Evolutionary conservation across 2,888 invertebrate genomes (phyloP), one percentile per base, ranked within the genome.

Genomic region (Corythucha ciliata): DNA sequence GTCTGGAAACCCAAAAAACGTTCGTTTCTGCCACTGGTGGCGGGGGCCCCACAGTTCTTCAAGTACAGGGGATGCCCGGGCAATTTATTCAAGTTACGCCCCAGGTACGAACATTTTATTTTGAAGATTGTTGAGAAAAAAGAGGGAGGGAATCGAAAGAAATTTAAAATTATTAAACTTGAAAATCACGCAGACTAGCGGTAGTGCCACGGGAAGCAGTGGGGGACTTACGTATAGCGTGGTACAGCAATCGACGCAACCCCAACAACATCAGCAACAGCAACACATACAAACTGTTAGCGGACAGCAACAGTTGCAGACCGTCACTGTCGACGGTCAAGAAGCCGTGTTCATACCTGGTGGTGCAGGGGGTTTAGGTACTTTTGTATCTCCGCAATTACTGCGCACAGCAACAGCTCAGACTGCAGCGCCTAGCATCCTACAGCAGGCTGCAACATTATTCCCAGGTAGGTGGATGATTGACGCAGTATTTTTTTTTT

Each of bases 321-420:
- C 90, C 0, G 85, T 93, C 49, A 90, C 87, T 18, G 83, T 92
- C 18, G 92, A 93, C 67, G 91, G 91, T 0, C 91, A 92, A 66
- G 91, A 93, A 64, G 90, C 90, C 0, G 75, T 92, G 20, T 89
- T 91, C 65, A 90, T 92, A 64, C 91, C 91, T 3, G 83, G 87
- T 16, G 78, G 83, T 57, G 77, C 70, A 68, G 54, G 66, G 69
- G 51, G 51, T 0, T 67, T 72, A 10, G 72, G 72, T 52, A 70
- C 72, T 12, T 63, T 71, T 44, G 67, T 73, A 29, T 69, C 73
- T 8, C 51, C 51, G 21, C 51, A 51, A 36, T 37, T 51, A 10
- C 39, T 51, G 2, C 44, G 51, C 20, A 34, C 50, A 16, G 33
- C 18, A 5, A 36, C 29, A 2, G 14, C 49, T 6, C 49, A 49